Evolutionary conservation across 2,113 vertebrate genomes (phyloP).

Genomic region (Oryzias woworae): DNA sequence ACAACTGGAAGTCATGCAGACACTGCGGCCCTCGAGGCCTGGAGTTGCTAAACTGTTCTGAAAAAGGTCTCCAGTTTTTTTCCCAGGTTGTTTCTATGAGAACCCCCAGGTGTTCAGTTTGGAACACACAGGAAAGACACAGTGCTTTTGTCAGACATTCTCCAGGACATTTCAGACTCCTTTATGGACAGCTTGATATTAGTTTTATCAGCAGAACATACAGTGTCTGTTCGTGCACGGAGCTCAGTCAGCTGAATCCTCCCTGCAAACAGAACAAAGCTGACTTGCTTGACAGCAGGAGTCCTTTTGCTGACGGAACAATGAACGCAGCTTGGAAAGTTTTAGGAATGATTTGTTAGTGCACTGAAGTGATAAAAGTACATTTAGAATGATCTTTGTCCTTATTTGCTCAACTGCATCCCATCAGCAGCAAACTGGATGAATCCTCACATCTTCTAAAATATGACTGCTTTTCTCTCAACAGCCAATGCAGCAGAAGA

Average conservation of each 20-base stretch:
- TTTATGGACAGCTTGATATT: neutral
- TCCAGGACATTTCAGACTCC: constrained; percentile 30
- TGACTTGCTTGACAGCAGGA: constrained; percentile 15
- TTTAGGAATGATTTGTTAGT: constrained; percentile 53
- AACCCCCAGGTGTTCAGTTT: too few species aligned
- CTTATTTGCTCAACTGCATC: neutral
- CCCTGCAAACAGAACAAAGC: constrained; percentile 59
- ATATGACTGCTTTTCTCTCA: too few species aligned
- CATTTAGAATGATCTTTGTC: neutral
- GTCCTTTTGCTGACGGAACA: constrained; percentile 23
- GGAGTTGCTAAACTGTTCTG: too few species aligned
- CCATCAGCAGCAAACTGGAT: too few species aligned
- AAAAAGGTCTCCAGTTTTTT: too few species aligned
- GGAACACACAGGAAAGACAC: too few species aligned
- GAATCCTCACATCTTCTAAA: too few species aligned
- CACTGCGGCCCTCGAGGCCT: too few species aligned
- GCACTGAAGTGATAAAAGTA: neutral
- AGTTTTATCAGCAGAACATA: neutral
- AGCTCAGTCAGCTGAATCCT: constrained; percentile 38
- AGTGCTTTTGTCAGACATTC: neutral
- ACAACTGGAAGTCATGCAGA: too few species aligned
- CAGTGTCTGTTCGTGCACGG: neutral
- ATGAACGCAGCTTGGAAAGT: constrained; percentile 15
- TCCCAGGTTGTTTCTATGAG: too few species aligned
- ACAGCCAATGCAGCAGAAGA: neutral